Evolutionary conservation across 2,797 vertebrate species (phyloP), one percentile per base, ranked within the genome.

Genomic region (Ctenochaetus hawaiiensis): DNA sequence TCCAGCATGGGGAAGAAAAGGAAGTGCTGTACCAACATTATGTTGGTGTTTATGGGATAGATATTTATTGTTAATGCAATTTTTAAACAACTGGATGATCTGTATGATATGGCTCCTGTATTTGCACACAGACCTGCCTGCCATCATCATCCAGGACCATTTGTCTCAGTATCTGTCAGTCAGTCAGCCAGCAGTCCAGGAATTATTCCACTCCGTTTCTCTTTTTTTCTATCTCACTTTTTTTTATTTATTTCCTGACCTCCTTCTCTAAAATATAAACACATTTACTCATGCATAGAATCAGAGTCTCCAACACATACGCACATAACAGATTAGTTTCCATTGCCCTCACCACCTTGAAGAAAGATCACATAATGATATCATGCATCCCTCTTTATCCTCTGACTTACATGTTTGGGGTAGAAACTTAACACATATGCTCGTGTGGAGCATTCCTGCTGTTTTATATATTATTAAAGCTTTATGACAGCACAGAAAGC

Each of bases 111-210:
- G 82, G 63, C 53, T 73, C 13, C 30, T 57, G 71, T 67, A 79
- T 73, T 47, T 60, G 59, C 51, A 12, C 30, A 34, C 6, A 34
- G 30, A 34, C 30, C 3, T 41, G 39, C 57, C 69, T 14, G 64
- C 30, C 30, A 34, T 54, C 64, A 61, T 73, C 69, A 56, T 16
- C 60, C 18, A 23, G 34, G 30, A 76, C 61, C 62, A 75, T 39
- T 78, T 67, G 72, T 80, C 72, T 75, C 59, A 59, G 45, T 20
- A 34, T 22, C 70, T 75, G 54, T 57, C 53, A 68, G 63, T 68
- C 52, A 72, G 62, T 14, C 74, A 60, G 57, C 58, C 57, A 56
- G 54, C 39, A 62, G 64, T 30, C 10, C 56, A 41, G 54, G 11
- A 17, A 59, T 47, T 23, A 45, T 16, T 54, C 58, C 44, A 48